Base-by-base conservation (phyloP, 2,797 vertebrate species). In the Coracias cyanogaster region DNA sequence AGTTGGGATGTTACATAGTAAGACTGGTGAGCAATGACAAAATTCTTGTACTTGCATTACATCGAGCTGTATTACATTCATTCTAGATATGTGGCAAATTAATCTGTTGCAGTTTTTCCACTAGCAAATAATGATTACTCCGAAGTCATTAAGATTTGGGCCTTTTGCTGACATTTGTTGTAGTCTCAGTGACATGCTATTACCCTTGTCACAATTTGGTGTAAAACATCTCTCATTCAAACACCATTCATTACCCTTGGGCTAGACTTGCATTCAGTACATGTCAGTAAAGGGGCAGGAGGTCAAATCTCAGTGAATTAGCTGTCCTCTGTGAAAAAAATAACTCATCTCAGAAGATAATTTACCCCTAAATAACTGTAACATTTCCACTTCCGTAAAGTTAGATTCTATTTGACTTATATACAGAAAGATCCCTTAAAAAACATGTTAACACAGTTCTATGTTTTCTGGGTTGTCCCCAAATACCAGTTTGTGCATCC, bases 221-320 rank as follows among this genome's bases (percentile, higher is more conserved):
- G 91, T 96, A 96, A 96, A 93, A 93, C 82, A 93, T 78, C 79
- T 78, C 85, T 92, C 73, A 86, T 89, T 93, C 82, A 90, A 96
- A 74, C 43, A 62, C 49, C 22, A 78, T 88, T 81, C 72, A 76
- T 96, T 94, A 96, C 76, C 65, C 85, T 79, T 78, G 69, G 89
- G 92, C 82, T 92, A 88, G 54, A 76, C 72, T 90, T 86, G 51
- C 43, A 86, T 91, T 93, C 61, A 54, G 39, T 24, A 74, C 7
- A 12, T 92, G 79, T 81, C 91, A 81, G 65, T 48, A 78, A 83
- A 88, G n/a, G 72, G 16, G 46, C 55, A 95, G 69, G 11, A 94
- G 89, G 82, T 95, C 86, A 93, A 87, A 88, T 79, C 82, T 88
- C 84, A 91, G 82, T 88, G 86, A 91, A 96, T 95, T 93, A 96